A percentile compares a stretch with the other conserved stretches of the same genome.
Conservation (phyloP, 2,797 vertebrate genomes). For the Malurus splendens region DNA sequence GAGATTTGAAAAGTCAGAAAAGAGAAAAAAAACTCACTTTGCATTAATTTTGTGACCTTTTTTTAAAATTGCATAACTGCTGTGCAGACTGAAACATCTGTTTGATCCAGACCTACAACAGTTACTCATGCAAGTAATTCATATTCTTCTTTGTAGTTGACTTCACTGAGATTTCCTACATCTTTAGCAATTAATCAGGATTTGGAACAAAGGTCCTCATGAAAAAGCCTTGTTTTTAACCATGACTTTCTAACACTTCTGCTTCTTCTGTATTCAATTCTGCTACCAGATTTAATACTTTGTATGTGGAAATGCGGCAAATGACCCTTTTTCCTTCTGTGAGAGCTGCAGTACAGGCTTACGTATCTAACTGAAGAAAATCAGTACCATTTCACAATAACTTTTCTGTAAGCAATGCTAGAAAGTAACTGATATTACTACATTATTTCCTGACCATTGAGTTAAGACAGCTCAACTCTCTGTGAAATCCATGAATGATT, state of each 20-base stretch:
- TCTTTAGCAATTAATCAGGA: neutral
- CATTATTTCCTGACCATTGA: neutral
- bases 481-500: neutral
- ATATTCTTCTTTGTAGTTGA: neutral
- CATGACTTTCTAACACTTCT: neutral
- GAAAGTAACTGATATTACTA: neutral
- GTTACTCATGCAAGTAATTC: neutral
- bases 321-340: neutral
- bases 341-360: neutral
- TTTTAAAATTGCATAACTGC: neutral
- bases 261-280: neutral
- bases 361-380: neutral
- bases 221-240: neutral
- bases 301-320: neutral
- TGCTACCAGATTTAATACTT: neutral
- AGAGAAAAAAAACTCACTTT: neutral
- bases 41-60: neutral
- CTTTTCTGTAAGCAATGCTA: neutral
- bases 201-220: neutral
- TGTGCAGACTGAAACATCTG: neutral
- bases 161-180: neutral
- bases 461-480: neutral
- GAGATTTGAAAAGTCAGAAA: conserved; percentile 1
- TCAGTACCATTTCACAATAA: neutral
- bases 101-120: neutral